Evolutionary conservation across 2,888 invertebrate species (phyloP), one percentile per base, ranked within the genome.

Genomic region (Cephus nigrinus): DNA sequence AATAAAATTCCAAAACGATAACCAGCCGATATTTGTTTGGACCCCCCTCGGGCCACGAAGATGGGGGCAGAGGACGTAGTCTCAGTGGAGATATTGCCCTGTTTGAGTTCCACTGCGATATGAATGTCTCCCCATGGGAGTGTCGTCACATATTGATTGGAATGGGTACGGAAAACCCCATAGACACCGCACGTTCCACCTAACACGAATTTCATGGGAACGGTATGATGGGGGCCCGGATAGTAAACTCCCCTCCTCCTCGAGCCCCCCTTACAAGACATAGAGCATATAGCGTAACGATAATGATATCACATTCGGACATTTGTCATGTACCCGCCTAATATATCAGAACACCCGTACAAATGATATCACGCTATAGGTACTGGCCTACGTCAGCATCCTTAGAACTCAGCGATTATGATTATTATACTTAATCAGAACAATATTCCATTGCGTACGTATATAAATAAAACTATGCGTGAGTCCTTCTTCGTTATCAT

Each of bases 91-190:
- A 32, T 71, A 71, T 71, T 71, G 32, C 68, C 75, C 30, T 35
- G 78, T 78, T 78, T 78, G 78, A 86, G 87, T 88, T 87, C 82
- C 81, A 85, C 84, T 82, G 83, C 84, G 84, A 87, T 87, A 87
- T 85, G 86, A 86, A 85, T 87, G 86, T 81, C 83, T 83, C 81
- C 81, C 83, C 80, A 82, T 79, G 84, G 84, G 85, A 85, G 82
- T 86, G 86, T 84, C 84, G 85, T 87, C 84, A 84, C 85, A 87
- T 89, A 89, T 89, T 86, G 88, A 88, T 88, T 88, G 85, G 83
- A 83, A 85, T 82, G 84, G 82, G 86, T 82, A 81, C 82, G 73
- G 71, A 33, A 71, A 71, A 79, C 79, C 76, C 76, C 80, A 80
- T 80, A 80, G 81, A 76, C 78, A 75, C 75, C 77, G 68, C 71